phyloP scores from a whole-genome alignment of 1,140 invertebrate genomes.

The Macrobrachium nipponense region DNA sequence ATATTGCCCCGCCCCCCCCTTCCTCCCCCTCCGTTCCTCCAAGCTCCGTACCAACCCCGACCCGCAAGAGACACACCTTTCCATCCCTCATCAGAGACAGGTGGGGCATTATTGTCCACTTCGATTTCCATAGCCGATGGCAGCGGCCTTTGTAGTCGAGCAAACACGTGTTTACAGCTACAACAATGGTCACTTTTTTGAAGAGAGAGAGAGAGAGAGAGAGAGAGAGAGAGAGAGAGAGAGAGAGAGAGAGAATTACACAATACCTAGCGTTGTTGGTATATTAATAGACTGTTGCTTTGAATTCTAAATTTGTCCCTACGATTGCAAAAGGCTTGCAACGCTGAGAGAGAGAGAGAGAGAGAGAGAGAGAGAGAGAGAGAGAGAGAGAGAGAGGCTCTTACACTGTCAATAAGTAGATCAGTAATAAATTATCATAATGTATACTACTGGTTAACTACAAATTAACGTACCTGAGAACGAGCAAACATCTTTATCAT shows the following conservation, averaged over 20 bases:
- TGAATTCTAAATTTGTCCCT: too few relatives aligned
- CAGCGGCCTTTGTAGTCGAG: too few relatives aligned
- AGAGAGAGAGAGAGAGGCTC: background rate
- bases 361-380: background rate
- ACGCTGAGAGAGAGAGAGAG: background rate
- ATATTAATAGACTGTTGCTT: too few relatives aligned
- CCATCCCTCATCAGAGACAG: background rate
- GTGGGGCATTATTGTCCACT: background rate
- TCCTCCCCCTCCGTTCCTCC: background rate
- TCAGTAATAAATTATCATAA: too few relatives aligned
- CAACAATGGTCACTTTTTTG: background rate
- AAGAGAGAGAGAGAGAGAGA: conserved; percentile 1
- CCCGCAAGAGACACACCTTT: too few relatives aligned
- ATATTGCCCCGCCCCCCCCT: too few relatives aligned
- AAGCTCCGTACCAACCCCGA: too few relatives aligned
- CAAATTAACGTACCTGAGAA: too few relatives aligned
- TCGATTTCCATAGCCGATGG: background rate
- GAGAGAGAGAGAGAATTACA: background rate
- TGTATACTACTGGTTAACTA: too few relatives aligned
- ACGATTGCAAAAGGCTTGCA: too few relatives aligned
- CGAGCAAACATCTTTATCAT: too few relatives aligned
- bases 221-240: background rate
- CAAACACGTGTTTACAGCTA: background rate
- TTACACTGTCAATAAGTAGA: too few relatives aligned
- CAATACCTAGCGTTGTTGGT: background rate